Conservation (phyloP, 2,113 vertebrate species). For the Dascyllus trimaculatus region DNA sequence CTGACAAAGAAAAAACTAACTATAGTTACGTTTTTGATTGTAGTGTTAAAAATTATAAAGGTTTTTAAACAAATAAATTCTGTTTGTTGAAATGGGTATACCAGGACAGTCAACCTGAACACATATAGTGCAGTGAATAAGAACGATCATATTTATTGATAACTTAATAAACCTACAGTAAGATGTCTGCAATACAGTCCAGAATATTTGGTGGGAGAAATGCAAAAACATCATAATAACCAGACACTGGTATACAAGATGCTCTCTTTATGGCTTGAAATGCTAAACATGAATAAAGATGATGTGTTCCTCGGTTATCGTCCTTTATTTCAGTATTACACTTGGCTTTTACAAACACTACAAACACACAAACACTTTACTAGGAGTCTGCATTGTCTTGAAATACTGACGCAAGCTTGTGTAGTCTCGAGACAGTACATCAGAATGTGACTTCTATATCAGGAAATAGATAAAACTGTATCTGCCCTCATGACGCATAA, state of each 20-base stretch:
- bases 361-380: no score
- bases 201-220: background rate
- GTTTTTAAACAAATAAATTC: no score
- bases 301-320: background rate
- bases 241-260: background rate
- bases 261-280: background rate
- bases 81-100: no score
- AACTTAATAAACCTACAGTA: background rate
- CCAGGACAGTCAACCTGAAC: no score
- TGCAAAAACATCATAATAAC: background rate
- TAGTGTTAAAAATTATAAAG: no score
- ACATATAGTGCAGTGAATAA: background rate
- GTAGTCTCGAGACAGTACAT: no score
- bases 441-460: background rate
- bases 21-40: no score
- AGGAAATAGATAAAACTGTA: constrained; percentile 3
- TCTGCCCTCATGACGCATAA: constrained; percentile 9
- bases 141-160: background rate
- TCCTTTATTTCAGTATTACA: no score
- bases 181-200: background rate
- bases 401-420: no score
- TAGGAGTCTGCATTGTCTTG: no score
- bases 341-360: no score
- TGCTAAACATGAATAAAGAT: background rate
- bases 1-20: background rate